Percentiles rank a stretch among this genome's conserved stretches.
These are phyloP conservation scores for Turritopsis dohrnii DNA, from an alignment of 30 jellyfish, hydroid and myxozoan species.

Conservation along the genomic window DNA sequence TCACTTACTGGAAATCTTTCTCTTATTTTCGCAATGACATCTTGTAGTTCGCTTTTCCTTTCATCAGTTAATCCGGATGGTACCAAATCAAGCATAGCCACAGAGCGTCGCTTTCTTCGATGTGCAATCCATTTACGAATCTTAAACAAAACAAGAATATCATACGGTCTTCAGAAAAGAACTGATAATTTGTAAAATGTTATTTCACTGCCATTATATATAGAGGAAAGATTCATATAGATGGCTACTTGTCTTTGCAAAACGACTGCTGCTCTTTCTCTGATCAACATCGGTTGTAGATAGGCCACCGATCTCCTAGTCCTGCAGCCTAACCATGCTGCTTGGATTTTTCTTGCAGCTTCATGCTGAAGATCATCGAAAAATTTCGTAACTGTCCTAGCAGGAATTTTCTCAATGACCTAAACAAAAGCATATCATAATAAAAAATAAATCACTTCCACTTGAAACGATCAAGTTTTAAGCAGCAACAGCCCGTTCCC, in stretches of 20 bases:
- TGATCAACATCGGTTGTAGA: conserved; percentile 24
- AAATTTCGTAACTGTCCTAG: conserved; percentile 60
- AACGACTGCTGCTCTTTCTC: conserved; percentile 52
- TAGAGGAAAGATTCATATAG: neutral
- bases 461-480: no score
- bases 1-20: conserved; percentile 54
- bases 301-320: conserved; percentile 40
- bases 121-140: conserved; percentile 69
- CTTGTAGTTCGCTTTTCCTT: conserved; percentile 52
- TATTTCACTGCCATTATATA: neutral
- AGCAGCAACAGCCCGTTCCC: no score
- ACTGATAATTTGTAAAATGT: neutral
- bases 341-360: conserved; percentile 61
- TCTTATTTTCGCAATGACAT: conserved; percentile 51
- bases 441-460: no score
- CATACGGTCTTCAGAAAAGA: neutral
- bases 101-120: conserved; percentile 36
- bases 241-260: conserved; percentile 66
- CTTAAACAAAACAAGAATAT: conserved; percentile 13
- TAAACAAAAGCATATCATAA: no score
- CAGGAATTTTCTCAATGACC: conserved; percentile 72
- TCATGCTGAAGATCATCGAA: conserved; percentile 38
- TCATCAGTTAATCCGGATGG: conserved; percentile 66
- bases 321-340: conserved; percentile 70
- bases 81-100: conserved; percentile 32